A percentile compares a stretch with the other conserved stretches of the same genome.
These are phyloP conservation scores for Stenichneumon culpator DNA, from an alignment of 2,888 invertebrate genomes.

Conservation along the genomic window DNA sequence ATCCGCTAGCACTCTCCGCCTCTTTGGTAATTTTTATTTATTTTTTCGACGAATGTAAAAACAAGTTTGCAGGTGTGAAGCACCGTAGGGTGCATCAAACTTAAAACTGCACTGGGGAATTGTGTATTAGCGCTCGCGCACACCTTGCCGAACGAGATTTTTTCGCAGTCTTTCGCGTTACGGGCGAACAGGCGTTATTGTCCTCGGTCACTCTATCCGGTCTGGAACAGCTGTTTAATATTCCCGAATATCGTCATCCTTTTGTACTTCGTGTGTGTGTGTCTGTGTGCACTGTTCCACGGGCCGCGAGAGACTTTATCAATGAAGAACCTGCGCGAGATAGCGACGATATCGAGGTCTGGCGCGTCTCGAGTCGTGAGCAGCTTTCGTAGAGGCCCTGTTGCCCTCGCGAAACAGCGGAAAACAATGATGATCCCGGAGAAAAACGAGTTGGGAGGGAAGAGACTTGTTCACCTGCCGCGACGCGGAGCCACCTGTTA, in stretches of 20 bases:
- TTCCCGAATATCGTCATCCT: conserved; percentile 27
- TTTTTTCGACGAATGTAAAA: conserved; percentile 36
- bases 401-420: conserved; percentile 60
- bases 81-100: conserved; percentile 30
- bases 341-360: conserved; percentile 1
- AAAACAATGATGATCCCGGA: conserved; percentile 55
- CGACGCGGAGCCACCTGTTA: conserved; percentile 81
- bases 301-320: neutral
- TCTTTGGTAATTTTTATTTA: neutral
- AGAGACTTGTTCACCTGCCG: conserved; percentile 78
- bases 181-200: neutral
- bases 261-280: neutral
- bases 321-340: conserved; percentile 6
- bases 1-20: neutral
- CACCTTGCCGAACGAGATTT: neutral
- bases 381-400: conserved; percentile 19
- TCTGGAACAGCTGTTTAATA: conserved; percentile 56
- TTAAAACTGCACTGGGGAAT: conserved; percentile 3
- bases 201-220: conserved; percentile 31
- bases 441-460: conserved; percentile 68
- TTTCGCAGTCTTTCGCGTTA: conserved; percentile 10
- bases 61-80: neutral
- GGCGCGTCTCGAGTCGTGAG: conserved; percentile 6
- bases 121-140: neutral
- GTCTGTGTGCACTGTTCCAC: neutral